Evolutionary conservation across 1,140 invertebrate genomes (phyloP).

Genomic region (Pseudomyrmex cubaensis): DNA sequence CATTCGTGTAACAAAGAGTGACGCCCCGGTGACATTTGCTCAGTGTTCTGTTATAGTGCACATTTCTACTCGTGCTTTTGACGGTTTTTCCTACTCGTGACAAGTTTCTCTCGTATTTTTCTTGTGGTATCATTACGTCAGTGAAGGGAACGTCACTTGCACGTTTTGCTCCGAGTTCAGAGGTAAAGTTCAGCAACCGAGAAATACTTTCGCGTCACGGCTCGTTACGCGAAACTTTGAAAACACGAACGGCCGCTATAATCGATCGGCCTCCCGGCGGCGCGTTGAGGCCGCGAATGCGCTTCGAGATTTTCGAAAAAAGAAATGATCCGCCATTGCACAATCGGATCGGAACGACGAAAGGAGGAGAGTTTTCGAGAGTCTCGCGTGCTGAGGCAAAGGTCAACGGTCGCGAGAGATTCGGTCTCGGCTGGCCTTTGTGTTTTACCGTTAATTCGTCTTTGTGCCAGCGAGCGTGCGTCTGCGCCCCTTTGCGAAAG

Average conservation of each 20-base stretch:
- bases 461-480: conserved; percentile 11
- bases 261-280: conserved; percentile 17
- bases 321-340: conserved; percentile 12
- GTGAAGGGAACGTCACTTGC: conserved; percentile 37
- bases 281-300: background rate
- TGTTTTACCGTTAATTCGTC: conserved; percentile 27
- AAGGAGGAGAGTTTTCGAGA: background rate
- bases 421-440: conserved; percentile 1
- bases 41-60: background rate
- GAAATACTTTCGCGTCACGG: conserved; percentile 21
- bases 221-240: conserved; percentile 40
- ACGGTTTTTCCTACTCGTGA: conserved; percentile 12
- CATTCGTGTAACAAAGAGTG: background rate
- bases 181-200: conserved; percentile 29
- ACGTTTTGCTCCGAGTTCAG: background rate
- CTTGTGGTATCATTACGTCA: background rate
- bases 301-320: background rate
- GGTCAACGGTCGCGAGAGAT: background rate
- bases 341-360: background rate
- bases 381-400: conserved; percentile 36
- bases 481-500: conserved; percentile 14
- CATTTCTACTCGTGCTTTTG: background rate
- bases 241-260: background rate
- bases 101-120: background rate
- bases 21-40: background rate